phyloP scores from a whole-genome alignment of 2,797 vertebrate genomes.

The Epinephelus coioides region DNA sequence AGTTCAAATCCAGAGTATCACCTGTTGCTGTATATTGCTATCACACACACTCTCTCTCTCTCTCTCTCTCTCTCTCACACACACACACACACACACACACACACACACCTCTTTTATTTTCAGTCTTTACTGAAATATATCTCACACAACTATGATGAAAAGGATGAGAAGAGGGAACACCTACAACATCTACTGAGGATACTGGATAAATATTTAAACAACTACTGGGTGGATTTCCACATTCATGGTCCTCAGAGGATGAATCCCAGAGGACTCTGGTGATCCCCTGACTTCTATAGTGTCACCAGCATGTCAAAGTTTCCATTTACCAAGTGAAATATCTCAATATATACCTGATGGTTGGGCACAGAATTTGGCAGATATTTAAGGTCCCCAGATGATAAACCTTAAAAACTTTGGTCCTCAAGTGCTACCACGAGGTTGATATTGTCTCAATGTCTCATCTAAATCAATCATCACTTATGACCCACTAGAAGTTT shows the following conservation, averaged over 20 bases:
- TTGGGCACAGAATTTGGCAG: neutral
- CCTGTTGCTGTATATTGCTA: conserved; percentile 31
- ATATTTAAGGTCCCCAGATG: neutral
- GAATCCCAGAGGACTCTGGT: neutral
- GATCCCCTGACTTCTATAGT: neutral
- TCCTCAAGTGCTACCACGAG: neutral
- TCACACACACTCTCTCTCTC: neutral
- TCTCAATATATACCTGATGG: neutral
- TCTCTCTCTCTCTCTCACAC: neutral
- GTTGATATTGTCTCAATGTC: neutral
- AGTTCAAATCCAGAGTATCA: conserved; percentile 49
- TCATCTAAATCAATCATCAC: neutral
- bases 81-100: neutral
- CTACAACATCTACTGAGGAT: neutral
- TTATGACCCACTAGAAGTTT: no score
- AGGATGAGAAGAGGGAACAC: neutral
- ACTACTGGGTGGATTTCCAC: neutral
- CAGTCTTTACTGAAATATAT: neutral
- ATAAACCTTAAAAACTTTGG: neutral
- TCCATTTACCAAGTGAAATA: neutral
- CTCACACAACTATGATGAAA: neutral
- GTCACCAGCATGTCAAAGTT: neutral
- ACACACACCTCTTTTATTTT: conserved; percentile 12
- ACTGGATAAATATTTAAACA: neutral
- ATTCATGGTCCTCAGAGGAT: neutral